A percentile compares a stretch with the other conserved stretches of the same genome.
phyloP scores from a whole-genome alignment of 1,140 invertebrate genomes.

The Drosophila ficusphila region DNA sequence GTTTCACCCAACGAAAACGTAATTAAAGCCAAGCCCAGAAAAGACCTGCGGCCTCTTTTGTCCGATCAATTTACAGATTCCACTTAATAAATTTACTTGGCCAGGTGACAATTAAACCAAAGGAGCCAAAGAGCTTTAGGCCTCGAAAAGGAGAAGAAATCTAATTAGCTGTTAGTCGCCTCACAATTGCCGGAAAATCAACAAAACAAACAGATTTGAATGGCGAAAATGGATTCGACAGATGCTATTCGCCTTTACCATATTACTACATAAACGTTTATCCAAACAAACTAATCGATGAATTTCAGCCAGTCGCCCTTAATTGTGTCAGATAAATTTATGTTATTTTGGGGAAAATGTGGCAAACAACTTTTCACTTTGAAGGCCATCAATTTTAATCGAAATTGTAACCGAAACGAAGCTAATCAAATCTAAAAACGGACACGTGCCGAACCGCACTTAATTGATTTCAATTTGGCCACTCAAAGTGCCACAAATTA shows the following conservation, averaged over 20 bases:
- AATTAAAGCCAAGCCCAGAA: constrained; percentile 16
- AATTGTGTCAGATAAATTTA: constrained; percentile 31
- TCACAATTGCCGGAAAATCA: constrained; percentile 48
- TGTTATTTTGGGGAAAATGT: constrained; percentile 21
- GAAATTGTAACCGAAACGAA: constrained; percentile 31
- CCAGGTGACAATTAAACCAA: constrained; percentile 37
- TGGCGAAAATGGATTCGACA: constrained; percentile 20
- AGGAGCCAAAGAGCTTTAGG: constrained; percentile 1
- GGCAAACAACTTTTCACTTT: constrained; percentile 13
- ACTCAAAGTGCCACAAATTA: constrained; percentile 71
- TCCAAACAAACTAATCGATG: constrained; percentile 47
- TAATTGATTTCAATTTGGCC: constrained; percentile 78
- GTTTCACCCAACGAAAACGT: constrained; percentile 25
- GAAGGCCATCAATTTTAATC: constrained; percentile 70
- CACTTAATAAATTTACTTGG: constrained; percentile 41
- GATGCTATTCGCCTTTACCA: constrained; percentile 16
- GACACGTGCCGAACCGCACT: constrained; percentile 55
- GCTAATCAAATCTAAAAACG: constrained; percentile 66
- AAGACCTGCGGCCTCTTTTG: neutral
- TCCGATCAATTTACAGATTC: neutral
- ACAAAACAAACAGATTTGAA: constrained; percentile 1
- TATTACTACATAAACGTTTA: too few species aligned
- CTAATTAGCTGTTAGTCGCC: constrained; percentile 61
- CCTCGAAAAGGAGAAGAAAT: constrained; percentile 18
- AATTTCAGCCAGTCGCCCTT: constrained; percentile 16